phyloP scores from a whole-genome alignment of 92 coral and sea anemone species.

The Parazoanthus atlanticus region DNA sequence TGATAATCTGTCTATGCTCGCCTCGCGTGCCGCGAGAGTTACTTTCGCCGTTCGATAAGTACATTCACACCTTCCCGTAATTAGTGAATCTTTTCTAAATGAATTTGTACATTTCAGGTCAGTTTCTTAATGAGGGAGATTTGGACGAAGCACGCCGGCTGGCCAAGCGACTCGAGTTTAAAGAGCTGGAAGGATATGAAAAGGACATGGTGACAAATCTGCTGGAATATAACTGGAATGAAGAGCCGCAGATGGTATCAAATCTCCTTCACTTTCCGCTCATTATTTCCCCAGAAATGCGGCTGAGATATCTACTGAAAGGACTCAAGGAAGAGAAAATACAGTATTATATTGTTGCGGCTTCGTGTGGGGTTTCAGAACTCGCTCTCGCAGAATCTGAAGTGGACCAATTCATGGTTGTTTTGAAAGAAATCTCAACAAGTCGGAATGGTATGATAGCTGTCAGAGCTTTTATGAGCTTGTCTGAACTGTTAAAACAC shows the following conservation, averaged over 20 bases:
- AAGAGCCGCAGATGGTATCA: constrained; percentile 96
- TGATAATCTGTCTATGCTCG: background rate
- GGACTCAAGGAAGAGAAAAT: constrained; percentile 88
- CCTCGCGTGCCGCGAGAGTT: constrained; percentile 38
- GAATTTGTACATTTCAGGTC: constrained; percentile 67
- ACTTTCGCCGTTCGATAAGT: constrained; percentile 73
- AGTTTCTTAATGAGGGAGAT: constrained; percentile 94
- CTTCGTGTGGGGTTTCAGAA: constrained; percentile 94
- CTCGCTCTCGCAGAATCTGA: constrained; percentile 81
- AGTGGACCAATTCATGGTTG: constrained; percentile 79
- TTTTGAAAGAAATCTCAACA: constrained; percentile 80
- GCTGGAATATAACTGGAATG: constrained; percentile 93
- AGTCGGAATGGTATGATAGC: constrained; percentile 91
- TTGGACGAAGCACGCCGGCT: constrained; percentile 91
- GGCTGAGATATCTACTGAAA: constrained; percentile 78
- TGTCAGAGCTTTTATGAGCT: constrained; percentile 93
- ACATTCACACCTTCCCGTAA: constrained; percentile 47
- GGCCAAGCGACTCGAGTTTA: constrained; percentile 76
- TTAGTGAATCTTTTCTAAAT: constrained; percentile 35
- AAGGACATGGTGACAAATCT: constrained; percentile 86
- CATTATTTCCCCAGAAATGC: constrained; percentile 81
- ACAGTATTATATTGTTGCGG: constrained; percentile 90
- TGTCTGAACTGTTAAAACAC: constrained; percentile 84
- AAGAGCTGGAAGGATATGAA: constrained; percentile 80
- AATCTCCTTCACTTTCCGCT: constrained; percentile 95